Base-by-base conservation (phyloP, 2,113 vertebrate genomes). In the Rhabdomys dilectus region DNA sequence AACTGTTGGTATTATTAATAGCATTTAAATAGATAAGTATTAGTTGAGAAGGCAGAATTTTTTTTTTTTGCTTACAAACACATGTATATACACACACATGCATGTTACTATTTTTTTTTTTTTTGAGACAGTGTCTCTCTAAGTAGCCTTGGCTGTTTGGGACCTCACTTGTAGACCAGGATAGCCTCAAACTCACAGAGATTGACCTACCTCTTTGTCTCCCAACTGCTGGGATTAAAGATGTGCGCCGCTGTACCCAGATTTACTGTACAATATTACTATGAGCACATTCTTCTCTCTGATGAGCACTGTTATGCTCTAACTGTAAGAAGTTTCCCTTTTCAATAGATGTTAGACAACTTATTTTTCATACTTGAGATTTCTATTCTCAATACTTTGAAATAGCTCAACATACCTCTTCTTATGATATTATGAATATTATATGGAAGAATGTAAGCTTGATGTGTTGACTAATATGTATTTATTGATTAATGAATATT, bases 351-450 rank as follows among this genome's bases (percentile, higher is more conserved):
- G 53, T 92, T 93, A 94, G 73, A 76, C 6, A 90, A 90, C 11
- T 42, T 82, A 62, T 58, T 81, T 95, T 31, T 16, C 92, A 15
- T 68, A 19, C 56, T 92, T 87, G 51, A 16, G 85, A 36, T 84
- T 76, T 88, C 56, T 96, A 10, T 56, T 96, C 24, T 86, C 15
- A 84, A 92, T 21, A 80, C 92, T 97, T 97, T 26, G 64, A 2
- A 9, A 26, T 68, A 80, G 16, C 29, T 93, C 26, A 81, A 68
- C 29, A n/a, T 16, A 82, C 12, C 85, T 92, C 95, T 92, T 66
- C 36, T 93, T 88, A 82, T 86, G 58, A 70, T 95, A 85, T n/a
- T n/a, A n/a, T 96, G 56, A 87, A 34, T 87, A 91, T 80, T 60
- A 64, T 68, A 39, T 95, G 56, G 66, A 89, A 96, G 45, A 94